Conservation (phyloP, 2,797 vertebrate species). For the Danio tinwini region DNA sequence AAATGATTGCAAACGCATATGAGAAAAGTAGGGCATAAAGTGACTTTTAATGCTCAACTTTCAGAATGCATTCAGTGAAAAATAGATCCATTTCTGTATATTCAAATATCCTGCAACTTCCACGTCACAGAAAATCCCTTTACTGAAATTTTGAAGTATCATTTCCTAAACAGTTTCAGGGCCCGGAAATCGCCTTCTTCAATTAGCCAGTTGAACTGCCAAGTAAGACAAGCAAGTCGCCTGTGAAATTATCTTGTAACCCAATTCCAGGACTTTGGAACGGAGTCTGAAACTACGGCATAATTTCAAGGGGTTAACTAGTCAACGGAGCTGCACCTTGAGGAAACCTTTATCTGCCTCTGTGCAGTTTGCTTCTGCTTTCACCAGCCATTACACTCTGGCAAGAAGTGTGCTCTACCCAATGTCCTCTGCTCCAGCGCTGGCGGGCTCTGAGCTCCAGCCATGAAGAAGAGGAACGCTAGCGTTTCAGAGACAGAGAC, state of each 20-base stretch:
- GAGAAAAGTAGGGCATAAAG: no score
- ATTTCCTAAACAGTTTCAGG: conserved; percentile 79
- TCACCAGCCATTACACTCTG: conserved; percentile 59
- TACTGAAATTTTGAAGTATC: conserved; percentile 77
- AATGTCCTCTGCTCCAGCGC: conserved; percentile 29
- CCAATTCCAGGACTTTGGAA: conserved; percentile 85
- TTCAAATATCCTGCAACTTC: conserved; percentile 52
- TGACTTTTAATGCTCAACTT: neutral
- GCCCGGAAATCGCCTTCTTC: conserved; percentile 81
- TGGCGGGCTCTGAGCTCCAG: conserved; percentile 12
- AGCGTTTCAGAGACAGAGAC: neutral
- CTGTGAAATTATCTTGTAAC: conserved; percentile 88
- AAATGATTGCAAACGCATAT: no score
- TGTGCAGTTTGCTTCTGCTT: conserved; percentile 61
- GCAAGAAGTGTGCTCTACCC: conserved; percentile 49
- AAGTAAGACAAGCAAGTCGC: conserved; percentile 87
- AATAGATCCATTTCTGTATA: conserved; percentile 47
- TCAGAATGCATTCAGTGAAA: conserved; percentile 38
- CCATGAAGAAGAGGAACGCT: neutral
- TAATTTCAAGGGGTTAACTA: conserved; percentile 80
- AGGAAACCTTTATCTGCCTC: conserved; percentile 71
- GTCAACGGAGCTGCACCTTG: conserved; percentile 80
- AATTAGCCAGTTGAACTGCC: conserved; percentile 87
- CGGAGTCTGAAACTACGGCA: conserved; percentile 82
- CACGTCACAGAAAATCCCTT: conserved; percentile 63